Evolutionary conservation across 2,113 vertebrate species (phyloP).

Genomic region (Protobothrops mucrosquamatus): DNA sequence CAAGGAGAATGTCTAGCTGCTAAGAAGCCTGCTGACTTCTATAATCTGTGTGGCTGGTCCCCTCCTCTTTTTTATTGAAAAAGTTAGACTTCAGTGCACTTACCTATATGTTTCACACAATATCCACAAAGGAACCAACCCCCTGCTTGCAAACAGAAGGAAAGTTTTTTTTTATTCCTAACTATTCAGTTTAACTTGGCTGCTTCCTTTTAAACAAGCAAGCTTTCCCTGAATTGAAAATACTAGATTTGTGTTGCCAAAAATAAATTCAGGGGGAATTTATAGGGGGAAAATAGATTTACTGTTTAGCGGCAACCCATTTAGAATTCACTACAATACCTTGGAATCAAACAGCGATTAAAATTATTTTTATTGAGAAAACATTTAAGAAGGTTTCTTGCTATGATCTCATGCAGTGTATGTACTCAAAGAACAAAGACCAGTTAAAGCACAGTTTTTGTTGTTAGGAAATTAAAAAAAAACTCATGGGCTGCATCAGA

Average conservation of each 20-base stretch:
- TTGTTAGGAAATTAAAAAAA: neutral
- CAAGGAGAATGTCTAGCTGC: constrained; percentile 62
- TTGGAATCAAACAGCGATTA: constrained; percentile 31
- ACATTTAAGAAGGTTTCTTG: constrained; percentile 30
- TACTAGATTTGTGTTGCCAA: constrained; percentile 40
- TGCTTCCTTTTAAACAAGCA: constrained; percentile 49
- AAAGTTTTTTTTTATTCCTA: constrained; percentile 34
- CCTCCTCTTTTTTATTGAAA: constrained; percentile 48
- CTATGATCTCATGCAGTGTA: constrained; percentile 15
- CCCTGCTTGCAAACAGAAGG: constrained; percentile 51
- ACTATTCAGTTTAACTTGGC: constrained; percentile 48
- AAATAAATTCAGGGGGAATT: constrained; percentile 37
- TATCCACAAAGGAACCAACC: constrained; percentile 39
- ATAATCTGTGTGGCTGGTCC: constrained; percentile 46
- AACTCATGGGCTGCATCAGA: neutral
- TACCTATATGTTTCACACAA: constrained; percentile 55
- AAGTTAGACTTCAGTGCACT: constrained; percentile 32
- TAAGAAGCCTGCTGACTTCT: constrained; percentile 60
- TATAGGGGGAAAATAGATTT: constrained; percentile 14
- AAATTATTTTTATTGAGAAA: constrained; percentile 48
- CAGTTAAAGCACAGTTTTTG: neutral
- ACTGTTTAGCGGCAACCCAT: constrained; percentile 32
- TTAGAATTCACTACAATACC: constrained; percentile 38
- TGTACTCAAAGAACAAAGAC: constrained; percentile 16
- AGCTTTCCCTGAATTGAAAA: constrained; percentile 44